These are phyloP conservation scores for Heliopora coerulea DNA, from an alignment of 92 coral and sea anemone genomes.

Conservation along the genomic window DNA sequence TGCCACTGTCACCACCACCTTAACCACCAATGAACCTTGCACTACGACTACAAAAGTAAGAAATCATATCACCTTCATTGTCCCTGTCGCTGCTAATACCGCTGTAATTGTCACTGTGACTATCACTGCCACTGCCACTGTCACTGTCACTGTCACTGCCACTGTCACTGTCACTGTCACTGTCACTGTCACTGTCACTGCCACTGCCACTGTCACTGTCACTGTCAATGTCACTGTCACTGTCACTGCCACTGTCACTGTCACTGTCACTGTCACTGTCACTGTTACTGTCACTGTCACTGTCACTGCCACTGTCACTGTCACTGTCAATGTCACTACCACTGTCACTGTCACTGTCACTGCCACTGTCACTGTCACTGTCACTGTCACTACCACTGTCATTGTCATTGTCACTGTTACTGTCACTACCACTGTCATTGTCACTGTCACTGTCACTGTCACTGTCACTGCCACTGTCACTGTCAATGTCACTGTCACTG, in stretches of 20 bases:
- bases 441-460: slow-evolving; percentile 49
- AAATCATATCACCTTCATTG: slow-evolving; percentile 41
- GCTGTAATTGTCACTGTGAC: slow-evolving; percentile 44
- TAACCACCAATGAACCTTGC: slow-evolving; percentile 31
- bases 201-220: slow-evolving; percentile 44
- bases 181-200: slow-evolving; percentile 46
- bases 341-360: slow-evolving; percentile 47
- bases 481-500: slow-evolving; percentile 47
- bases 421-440: slow-evolving; percentile 48
- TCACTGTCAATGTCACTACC: slow-evolving; percentile 44
- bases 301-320: slow-evolving; percentile 47
- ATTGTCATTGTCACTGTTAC: slow-evolving; percentile 43
- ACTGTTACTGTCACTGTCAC: slow-evolving; percentile 49
- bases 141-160: slow-evolving; percentile 47
- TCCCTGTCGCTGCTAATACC: slow-evolving; percentile 43
- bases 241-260: slow-evolving; percentile 46
- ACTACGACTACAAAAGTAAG: slow-evolving; percentile 38
- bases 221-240: slow-evolving; percentile 48
- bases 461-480: slow-evolving; percentile 44
- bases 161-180: slow-evolving; percentile 47
- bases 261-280: slow-evolving; percentile 49
- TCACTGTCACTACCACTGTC: slow-evolving; percentile 48
- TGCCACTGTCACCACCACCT: slow-evolving; percentile 45
- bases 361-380: slow-evolving; percentile 43
- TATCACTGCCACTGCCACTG: slow-evolving; percentile 46